Percentiles rank a stretch among this genome's conserved stretches.
These are phyloP conservation scores for Anarhynchus alexandrinus DNA, from an alignment of 2,113 vertebrate species.

Conservation along the genomic window DNA sequence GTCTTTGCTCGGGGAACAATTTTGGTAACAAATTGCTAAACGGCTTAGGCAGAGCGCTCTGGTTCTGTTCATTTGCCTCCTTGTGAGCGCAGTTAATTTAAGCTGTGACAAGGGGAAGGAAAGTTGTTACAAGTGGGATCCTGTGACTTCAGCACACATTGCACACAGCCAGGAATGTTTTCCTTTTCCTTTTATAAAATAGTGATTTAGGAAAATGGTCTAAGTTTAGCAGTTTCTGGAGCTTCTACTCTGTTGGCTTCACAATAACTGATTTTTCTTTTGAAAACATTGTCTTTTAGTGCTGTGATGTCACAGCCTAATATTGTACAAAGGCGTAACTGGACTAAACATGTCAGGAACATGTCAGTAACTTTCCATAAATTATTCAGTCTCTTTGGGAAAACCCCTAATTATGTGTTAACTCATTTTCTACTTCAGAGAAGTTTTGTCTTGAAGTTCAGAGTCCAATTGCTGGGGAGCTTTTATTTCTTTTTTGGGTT, in stretches of 20 bases:
- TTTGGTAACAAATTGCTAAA: not conserved
- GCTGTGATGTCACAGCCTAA: slow-evolving; percentile 39
- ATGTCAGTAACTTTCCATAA: slow-evolving; percentile 69
- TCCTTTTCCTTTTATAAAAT: slow-evolving; percentile 28
- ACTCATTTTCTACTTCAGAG: slow-evolving; percentile 59
- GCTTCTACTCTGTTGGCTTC: slow-evolving; percentile 1
- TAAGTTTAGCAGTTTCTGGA: slow-evolving; percentile 36
- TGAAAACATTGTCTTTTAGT: slow-evolving; percentile 6
- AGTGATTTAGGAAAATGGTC: not conserved
- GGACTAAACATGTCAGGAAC: slow-evolving; percentile 64
- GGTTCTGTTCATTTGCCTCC: not conserved
- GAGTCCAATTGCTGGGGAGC: slow-evolving; percentile 6
- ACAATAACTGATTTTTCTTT: slow-evolving; percentile 16
- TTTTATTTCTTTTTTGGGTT: not conserved
- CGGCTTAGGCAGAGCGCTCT: not conserved
- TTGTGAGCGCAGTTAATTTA: not conserved
- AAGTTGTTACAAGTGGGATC: slow-evolving; percentile 54
- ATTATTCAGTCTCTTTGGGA: slow-evolving; percentile 64
- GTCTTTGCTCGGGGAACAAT: not conserved
- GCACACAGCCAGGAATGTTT: slow-evolving; percentile 60
- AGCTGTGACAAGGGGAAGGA: slow-evolving; percentile 39
- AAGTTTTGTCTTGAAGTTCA: slow-evolving; percentile 11
- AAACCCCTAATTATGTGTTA: slow-evolving; percentile 66
- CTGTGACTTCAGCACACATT: slow-evolving; percentile 50
- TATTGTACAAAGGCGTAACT: slow-evolving; percentile 37